phyloP scores from a whole-genome alignment of 37 sponge, comb jelly and placozoan genomes.

The Petrosia ficiformis region DNA sequence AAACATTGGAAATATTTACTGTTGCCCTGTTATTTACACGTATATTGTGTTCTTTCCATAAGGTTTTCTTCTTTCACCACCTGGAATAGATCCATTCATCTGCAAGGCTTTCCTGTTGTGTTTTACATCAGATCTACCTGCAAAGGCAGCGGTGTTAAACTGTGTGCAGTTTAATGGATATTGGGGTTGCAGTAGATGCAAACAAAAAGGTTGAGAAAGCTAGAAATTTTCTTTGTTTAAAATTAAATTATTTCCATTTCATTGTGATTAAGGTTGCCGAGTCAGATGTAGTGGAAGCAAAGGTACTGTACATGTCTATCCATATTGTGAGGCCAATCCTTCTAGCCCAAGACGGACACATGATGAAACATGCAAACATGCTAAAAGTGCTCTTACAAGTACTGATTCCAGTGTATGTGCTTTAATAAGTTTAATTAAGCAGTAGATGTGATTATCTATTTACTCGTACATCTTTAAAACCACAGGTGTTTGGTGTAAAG shows the following conservation, averaged over 20 bases:
- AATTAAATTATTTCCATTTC: background rate
- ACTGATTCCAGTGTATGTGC: slow-evolving; percentile 4
- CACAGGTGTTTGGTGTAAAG: slow-evolving; percentile 47
- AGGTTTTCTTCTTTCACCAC: no score
- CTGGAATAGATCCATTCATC: no score
- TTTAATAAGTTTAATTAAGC: no score
- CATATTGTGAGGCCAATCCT: slow-evolving; percentile 19
- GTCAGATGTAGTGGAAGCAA: slow-evolving; percentile 2
- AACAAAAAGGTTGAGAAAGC: slow-evolving; percentile 40
- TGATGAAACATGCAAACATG: background rate
- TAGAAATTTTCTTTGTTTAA: no score
- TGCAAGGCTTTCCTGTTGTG: slow-evolving; percentile 23
- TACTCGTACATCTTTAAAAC: background rate
- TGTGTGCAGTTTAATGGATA: slow-evolving; percentile 50
- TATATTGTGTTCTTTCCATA: no score
- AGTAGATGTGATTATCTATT: background rate
- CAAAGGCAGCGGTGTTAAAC: slow-evolving; percentile 39
- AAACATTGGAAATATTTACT: background rate
- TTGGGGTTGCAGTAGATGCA: slow-evolving; percentile 30
- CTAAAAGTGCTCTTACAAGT: background rate
- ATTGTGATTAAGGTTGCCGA: slow-evolving; percentile 3
- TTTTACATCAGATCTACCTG: slow-evolving; percentile 44
- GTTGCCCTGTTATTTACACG: no score
- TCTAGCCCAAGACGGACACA: slow-evolving; percentile 17
- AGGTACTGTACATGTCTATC: slow-evolving; percentile 25